Evolutionary conservation across 1,140 invertebrate species (phyloP).

Genomic region (Zophobas atratus): DNA sequence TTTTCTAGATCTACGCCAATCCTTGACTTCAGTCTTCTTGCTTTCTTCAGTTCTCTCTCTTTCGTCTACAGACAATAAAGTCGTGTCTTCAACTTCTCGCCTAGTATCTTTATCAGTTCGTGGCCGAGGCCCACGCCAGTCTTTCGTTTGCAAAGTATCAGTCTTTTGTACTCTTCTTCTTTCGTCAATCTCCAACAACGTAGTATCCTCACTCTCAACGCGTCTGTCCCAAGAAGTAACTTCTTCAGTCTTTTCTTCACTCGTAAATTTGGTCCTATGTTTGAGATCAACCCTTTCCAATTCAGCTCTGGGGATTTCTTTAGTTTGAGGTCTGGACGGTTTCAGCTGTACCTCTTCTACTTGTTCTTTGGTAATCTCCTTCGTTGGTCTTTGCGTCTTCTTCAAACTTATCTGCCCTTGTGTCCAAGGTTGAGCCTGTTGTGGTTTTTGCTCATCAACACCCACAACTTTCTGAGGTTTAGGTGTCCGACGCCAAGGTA

Average conservation of each 20-base stretch:
- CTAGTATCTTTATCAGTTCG: neutral
- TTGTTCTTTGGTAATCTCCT: conserved; percentile 65
- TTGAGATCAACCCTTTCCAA: conserved; percentile 57
- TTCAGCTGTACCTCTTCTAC: conserved; percentile 59
- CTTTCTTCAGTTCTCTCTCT: conserved; percentile 51
- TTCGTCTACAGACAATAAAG: conserved; percentile 57
- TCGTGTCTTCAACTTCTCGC: conserved; percentile 57
- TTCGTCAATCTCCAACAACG: conserved; percentile 59
- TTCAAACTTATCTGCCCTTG: conserved; percentile 68
- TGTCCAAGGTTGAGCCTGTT: conserved; percentile 66
- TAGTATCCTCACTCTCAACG: conserved; percentile 58
- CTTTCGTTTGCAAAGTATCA: conserved; percentile 51
- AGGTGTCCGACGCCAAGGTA: conserved; percentile 69
- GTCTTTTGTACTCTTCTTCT: conserved; percentile 56
- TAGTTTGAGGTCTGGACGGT: conserved; percentile 45
- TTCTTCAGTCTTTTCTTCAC: conserved; percentile 43
- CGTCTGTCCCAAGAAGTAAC: conserved; percentile 31
- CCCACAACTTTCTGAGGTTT: conserved; percentile 43
- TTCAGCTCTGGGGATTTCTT: conserved; percentile 58
- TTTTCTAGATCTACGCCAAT: conserved; percentile 55
- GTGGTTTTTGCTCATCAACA: conserved; percentile 54
- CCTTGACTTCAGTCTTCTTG: conserved; percentile 43
- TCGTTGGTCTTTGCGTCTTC: conserved; percentile 64
- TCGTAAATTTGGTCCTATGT: conserved; percentile 47
- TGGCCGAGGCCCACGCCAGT: conserved; percentile 42